phyloP scores from a whole-genome alignment of 2,113 vertebrate genomes.

The Dascyllus trimaculatus region DNA sequence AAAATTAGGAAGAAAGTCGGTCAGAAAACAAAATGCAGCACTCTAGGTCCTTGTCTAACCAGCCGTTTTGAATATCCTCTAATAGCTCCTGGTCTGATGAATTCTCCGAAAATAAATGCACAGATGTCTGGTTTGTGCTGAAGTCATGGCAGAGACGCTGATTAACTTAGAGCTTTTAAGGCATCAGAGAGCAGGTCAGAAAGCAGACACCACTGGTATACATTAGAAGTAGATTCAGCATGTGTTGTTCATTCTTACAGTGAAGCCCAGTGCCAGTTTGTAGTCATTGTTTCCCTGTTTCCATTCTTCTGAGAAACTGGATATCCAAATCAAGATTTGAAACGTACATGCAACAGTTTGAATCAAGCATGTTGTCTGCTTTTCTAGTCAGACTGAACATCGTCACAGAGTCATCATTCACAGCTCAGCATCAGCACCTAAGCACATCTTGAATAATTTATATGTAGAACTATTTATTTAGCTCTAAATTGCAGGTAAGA shows the following conservation, averaged over 20 bases:
- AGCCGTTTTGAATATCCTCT: constrained; percentile 26
- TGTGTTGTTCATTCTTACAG: constrained; percentile 19
- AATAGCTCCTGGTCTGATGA: constrained; percentile 21
- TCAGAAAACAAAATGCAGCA: constrained; percentile 35
- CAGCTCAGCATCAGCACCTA: neutral
- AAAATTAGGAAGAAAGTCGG: constrained; percentile 42
- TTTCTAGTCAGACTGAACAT: constrained; percentile 15
- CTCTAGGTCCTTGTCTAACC: constrained; percentile 20
- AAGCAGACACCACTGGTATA: constrained; percentile 20
- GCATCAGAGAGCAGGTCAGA: constrained; percentile 23
- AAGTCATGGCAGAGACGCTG: constrained; percentile 35
- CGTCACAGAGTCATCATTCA: neutral
- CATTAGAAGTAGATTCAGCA: constrained; percentile 34
- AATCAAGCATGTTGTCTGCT: constrained; percentile 5
- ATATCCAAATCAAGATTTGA: neutral
- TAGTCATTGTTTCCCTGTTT: constrained; percentile 3
- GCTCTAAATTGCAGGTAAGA: neutral
- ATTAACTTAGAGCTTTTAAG: constrained; percentile 25
- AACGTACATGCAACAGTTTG: constrained; percentile 1
- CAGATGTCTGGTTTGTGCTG: constrained; percentile 28
- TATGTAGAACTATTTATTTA: neutral
- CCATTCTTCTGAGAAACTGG: neutral
- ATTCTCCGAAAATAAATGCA: constrained; percentile 15
- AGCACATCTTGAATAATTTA: constrained; percentile 11
- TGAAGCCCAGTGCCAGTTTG: constrained; percentile 9